Base-by-base conservation (phyloP, 1,140 invertebrate species). In the Pseudomyrmex sp. region DNA sequence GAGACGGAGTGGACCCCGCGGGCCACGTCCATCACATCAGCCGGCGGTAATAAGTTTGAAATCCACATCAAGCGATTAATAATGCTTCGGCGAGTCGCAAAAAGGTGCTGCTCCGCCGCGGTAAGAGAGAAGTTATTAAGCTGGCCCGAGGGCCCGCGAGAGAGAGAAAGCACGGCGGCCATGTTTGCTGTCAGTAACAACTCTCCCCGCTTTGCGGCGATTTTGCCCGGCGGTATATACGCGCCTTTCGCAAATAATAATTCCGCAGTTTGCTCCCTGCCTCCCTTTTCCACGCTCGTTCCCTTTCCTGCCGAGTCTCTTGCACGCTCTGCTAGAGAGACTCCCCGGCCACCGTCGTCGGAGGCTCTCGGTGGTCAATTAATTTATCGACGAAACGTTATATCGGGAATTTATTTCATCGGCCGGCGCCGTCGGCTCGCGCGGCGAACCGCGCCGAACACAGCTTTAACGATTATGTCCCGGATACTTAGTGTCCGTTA, bases 51-150 rank as follows among this genome's bases (percentile, higher is more conserved):
- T 91, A 92, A 92, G 90, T 93, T 92, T 92, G 91, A 92, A 93
- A 93, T 93, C 85, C 90, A 85, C 89, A 93, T 93, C 88, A 90
- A 88, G 84, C 91, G 90, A 93, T 93, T 93, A 93, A 93, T 93
- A 93, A 93, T 90, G 89, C 91, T 91, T 83, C 85, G 85, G 83
- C 84, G 84, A 93, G 92, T 90, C 87, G 83, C 90, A 90, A 91
- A 92, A 92, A 91, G 91, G 91, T 91, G 87, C 82, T 86, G 89
- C 85, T 76, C 85, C 48, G 83, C 82, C 50, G 35, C 74, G 75
- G 88, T 84, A 79, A 89, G 76, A 90, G 85, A 90, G 85, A 90
- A 92, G 90, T 91, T 90, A 89, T 90, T 91, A 88, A 91, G 90
- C 89, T 88, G 66, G 85, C 90, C 89, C 48, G 84, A 89, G 89